A percentile compares a stretch with the other conserved stretches of the same genome.
Conservation (phyloP, 2,797 vertebrate genomes). For the Cirrhinus mrigala region DNA sequence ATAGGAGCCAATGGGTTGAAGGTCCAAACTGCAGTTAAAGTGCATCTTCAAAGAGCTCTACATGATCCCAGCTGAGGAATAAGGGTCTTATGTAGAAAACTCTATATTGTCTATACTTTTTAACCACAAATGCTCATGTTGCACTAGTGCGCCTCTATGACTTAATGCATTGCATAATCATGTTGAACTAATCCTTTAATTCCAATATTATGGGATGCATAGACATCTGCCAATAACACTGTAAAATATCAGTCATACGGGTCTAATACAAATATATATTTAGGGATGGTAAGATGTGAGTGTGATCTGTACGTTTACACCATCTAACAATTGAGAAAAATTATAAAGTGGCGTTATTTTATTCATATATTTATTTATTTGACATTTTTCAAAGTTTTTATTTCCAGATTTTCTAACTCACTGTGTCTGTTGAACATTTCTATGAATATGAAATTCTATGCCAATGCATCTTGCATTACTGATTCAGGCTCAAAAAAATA, state of each 20-base stretch:
- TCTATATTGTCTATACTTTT: too few species aligned
- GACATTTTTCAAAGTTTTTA: background rate
- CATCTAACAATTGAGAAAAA: background rate
- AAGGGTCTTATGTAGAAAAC: too few species aligned
- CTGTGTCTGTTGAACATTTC: background rate
- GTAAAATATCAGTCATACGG: background rate
- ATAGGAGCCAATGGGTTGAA: too few species aligned
- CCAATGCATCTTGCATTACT: background rate
- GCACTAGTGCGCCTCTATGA: too few species aligned
- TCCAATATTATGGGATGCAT: background rate
- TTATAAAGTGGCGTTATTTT: background rate
- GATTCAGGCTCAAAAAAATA: background rate
- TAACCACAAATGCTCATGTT: too few species aligned
- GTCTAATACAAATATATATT: background rate
- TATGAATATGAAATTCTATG: constrained; percentile 4
- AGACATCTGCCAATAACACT: background rate
- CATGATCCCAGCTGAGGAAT: too few species aligned
- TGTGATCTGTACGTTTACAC: background rate
- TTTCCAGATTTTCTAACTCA: background rate
- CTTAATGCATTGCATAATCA: too few species aligned
- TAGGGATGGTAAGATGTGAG: background rate
- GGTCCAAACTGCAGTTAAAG: too few species aligned
- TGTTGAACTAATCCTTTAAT: too few species aligned
- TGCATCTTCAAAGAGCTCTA: too few species aligned
- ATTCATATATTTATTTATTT: background rate